Evolutionary conservation across 2,888 invertebrate species (phyloP), one percentile per base, ranked within the genome.

Genomic region (Adelognathus sp.): DNA sequence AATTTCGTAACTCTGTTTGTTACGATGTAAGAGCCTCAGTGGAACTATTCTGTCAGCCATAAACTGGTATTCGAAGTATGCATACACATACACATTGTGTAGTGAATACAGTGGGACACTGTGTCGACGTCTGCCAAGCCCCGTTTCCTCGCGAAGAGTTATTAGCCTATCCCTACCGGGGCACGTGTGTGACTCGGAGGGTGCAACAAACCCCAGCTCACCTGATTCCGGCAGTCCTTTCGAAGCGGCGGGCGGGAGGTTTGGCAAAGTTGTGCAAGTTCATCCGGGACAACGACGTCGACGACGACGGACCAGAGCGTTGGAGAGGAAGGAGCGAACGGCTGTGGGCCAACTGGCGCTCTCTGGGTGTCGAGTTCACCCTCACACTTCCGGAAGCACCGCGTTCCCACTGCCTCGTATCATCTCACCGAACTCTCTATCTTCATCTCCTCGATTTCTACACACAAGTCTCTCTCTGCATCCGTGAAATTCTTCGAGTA

Each of bases 181-280:
- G 54, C 52, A 16, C 44, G 56, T 66, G 33, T 36, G 41, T 31
- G 58, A 66, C 61, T 50, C 46, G 60, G 50, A 33, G 52, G 52
- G 44, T 54, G 60, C 36, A 76, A 72, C 54, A 66, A 76, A 44
- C 33, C 72, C 24, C 36, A 66, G 72, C 66, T 71, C 66, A 44
- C 60, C 66, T 72, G 60, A 67, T 39, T 72, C 50, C 66, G 33
- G 46, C 24, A 31, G 54, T 29, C 31, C 31, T 24, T 73, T 56
- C 66, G 24, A 64, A 61, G n/a, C 18, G 54, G 18, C 36, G 29
- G n/a, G 29, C 27, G n/a, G 29, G 6, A 6, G 21, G 29, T 9
- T 36, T n/a, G 6, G 39, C 36, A 16, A 70, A 69, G 54, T 44
- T 50, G 27, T 60, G 36, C 46, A 52, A 29, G 69, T 70, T 76